Evolutionary conservation across 2,113 vertebrate species (phyloP).

Genomic region (Phainopepla nitens): DNA sequence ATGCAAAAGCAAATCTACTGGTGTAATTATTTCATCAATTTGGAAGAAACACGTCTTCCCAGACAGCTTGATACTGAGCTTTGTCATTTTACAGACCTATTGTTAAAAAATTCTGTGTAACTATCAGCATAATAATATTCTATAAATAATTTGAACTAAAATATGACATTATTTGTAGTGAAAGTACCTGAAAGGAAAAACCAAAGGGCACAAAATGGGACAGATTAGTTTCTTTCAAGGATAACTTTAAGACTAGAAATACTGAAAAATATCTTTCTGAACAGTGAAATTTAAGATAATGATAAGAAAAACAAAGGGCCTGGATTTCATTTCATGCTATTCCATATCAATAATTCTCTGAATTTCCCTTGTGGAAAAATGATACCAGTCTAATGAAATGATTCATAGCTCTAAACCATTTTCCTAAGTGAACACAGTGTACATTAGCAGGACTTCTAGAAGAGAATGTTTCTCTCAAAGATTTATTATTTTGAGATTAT

Average conservation of each 20-base stretch:
- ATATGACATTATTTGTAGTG: background rate
- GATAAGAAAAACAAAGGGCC: background rate
- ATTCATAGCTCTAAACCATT: background rate
- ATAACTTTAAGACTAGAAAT: background rate
- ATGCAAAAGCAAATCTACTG: background rate
- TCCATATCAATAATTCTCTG: background rate
- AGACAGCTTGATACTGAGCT: background rate
- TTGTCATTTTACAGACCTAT: background rate
- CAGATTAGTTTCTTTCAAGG: background rate
- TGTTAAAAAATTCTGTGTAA: background rate
- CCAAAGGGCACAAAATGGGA: background rate
- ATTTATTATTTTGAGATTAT: background rate
- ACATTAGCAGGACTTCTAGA: background rate
- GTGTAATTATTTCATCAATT: background rate
- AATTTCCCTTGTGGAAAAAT: background rate
- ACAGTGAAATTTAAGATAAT: background rate
- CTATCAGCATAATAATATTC: background rate
- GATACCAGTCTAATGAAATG: background rate
- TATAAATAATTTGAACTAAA: background rate
- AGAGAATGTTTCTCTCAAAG: background rate
- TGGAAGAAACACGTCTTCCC: background rate
- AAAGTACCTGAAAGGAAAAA: background rate
- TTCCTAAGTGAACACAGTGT: background rate
- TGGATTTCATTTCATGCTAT: background rate
- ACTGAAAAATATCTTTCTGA: background rate